Conservation (phyloP, 2,797 vertebrate species). For the Chloroceryle amazona region DNA sequence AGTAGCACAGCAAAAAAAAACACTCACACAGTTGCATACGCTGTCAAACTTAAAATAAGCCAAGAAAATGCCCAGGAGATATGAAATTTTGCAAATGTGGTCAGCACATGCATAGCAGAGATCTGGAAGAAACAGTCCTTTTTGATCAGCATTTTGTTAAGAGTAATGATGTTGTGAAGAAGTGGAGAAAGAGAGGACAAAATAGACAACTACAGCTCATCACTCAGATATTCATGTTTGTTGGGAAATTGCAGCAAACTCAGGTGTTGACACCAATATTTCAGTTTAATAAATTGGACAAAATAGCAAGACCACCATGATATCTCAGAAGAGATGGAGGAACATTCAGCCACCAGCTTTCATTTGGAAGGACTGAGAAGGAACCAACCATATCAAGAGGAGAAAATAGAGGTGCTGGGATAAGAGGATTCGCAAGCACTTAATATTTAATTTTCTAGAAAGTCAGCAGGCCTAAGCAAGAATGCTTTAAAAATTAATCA, state of each 20-base stretch:
- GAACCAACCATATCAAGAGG: background rate
- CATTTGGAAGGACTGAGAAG: background rate
- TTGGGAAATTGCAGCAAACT: background rate
- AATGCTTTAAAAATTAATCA: slow-evolving; percentile 16
- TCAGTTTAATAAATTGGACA: background rate
- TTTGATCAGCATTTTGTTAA: background rate
- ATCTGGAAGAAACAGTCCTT: fast-evolving
- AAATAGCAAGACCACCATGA: background rate
- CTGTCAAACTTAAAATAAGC: slow-evolving; percentile 45
- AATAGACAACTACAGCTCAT: background rate
- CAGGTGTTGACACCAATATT: background rate
- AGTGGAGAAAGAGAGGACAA: background rate
- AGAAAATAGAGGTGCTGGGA: background rate
- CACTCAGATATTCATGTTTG: background rate
- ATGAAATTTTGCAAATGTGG: background rate
- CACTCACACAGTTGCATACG: background rate
- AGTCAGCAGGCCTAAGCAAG: background rate
- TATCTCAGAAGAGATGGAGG: background rate
- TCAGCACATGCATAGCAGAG: background rate
- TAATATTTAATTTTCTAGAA: slow-evolving; percentile 28
- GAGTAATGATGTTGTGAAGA: background rate
- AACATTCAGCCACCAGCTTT: background rate
- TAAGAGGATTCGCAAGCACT: background rate
- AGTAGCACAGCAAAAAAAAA: slow-evolving; percentile 33
- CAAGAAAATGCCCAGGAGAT: slow-evolving; percentile 34